phyloP scores from a whole-genome alignment of 1,140 invertebrate species.

The Drosophila athabasca region DNA sequence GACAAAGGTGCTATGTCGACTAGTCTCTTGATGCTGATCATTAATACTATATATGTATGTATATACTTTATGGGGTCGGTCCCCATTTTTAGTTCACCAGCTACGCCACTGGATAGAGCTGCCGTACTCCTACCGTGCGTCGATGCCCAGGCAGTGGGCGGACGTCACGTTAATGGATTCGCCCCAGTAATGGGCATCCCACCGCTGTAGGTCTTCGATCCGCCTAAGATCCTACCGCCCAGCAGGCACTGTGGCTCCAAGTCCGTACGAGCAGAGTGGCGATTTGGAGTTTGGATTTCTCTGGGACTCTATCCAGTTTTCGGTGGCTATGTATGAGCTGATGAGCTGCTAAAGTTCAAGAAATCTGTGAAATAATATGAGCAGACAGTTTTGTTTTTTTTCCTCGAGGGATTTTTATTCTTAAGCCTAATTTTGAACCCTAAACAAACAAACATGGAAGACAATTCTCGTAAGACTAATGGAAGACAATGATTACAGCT shows the following conservation, averaged over 20 bases:
- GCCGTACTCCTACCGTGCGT: too few relatives aligned
- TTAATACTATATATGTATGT: too few relatives aligned
- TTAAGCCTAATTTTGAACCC: slow-evolving; percentile 45
- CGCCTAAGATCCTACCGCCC: slow-evolving; percentile 58
- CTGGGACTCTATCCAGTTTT: background rate
- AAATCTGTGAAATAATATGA: background rate
- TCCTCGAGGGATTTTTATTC: slow-evolving; percentile 39
- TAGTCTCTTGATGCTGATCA: too few relatives aligned
- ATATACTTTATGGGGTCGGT: too few relatives aligned
- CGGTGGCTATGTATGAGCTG: slow-evolving; percentile 8
- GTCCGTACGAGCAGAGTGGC: slow-evolving; percentile 21
- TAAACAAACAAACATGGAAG: slow-evolving; percentile 67
- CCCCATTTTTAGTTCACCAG: too few relatives aligned
- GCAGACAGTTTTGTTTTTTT: slow-evolving; percentile 26
- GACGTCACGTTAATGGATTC: too few relatives aligned
- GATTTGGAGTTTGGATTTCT: slow-evolving; percentile 28
- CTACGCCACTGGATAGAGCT: too few relatives aligned
- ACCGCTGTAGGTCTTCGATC: too few relatives aligned
- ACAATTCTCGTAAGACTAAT: slow-evolving; percentile 62
- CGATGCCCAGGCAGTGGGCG: too few relatives aligned
- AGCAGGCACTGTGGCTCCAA: slow-evolving; percentile 6
- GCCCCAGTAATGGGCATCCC: too few relatives aligned
- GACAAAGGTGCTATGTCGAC: too few relatives aligned
- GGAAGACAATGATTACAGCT: slow-evolving; percentile 73
- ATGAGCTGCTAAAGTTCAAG: too few relatives aligned